Percentiles rank a stretch among this genome's conserved stretches.
Conservation (phyloP, 2,888 invertebrate genomes). For the Gibbula magus region DNA sequence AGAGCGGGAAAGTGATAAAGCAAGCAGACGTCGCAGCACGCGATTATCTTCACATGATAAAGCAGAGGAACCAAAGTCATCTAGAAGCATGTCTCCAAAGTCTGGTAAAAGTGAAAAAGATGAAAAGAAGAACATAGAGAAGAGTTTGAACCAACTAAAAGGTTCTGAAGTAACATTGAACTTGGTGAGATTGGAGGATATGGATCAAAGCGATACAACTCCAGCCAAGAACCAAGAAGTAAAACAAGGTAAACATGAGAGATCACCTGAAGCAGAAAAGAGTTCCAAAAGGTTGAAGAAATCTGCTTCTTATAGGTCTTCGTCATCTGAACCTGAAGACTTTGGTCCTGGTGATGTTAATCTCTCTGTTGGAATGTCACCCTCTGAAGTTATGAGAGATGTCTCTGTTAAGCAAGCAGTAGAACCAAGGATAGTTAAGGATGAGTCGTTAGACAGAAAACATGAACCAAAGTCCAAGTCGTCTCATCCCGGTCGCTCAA, state of each 20-base stretch:
- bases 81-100: neutral
- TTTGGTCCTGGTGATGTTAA: neutral
- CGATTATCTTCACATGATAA: neutral
- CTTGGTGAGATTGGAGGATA: conserved; percentile 10
- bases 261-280: neutral
- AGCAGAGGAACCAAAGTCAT: neutral
- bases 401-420: no score
- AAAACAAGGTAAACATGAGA: neutral
- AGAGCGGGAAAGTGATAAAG: neutral
- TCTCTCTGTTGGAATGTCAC: conserved; percentile 29
- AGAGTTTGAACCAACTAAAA: neutral
- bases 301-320: neutral
- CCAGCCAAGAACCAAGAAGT: neutral
- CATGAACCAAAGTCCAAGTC: neutral
- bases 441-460: neutral
- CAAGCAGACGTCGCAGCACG: neutral
- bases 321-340: neutral
- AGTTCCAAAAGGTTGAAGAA: neutral
- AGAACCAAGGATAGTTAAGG: neutral
- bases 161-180: conserved; percentile 5
- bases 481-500: neutral
- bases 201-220: neutral
- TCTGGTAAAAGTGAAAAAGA: neutral
- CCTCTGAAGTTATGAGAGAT: conserved; percentile 16
- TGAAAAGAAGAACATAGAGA: neutral